Base-by-base conservation (phyloP, 1,140 invertebrate genomes). In the Trichonephila clavata region DNA sequence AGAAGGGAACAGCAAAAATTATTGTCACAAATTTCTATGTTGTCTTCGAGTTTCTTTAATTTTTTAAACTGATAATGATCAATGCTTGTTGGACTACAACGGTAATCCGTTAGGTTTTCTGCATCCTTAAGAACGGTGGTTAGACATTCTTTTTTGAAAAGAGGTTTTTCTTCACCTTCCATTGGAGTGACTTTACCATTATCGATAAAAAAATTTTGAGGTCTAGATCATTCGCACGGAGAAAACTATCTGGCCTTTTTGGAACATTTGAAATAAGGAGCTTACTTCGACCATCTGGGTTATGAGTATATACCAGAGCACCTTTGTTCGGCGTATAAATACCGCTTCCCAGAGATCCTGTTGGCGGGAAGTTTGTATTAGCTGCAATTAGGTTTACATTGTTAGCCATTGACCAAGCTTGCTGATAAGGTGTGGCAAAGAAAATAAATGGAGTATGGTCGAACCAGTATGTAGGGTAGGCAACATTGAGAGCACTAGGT, bases 381-480 rank as follows among this genome's bases (percentile, higher is more conserved):
- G 97, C 95, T 0, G 95, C 96, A 8, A 97, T 94, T 1, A 97
- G 95, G 94, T 97, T 97, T 0, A 97, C 96, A 16, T 96, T 95
- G 39, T 96, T 95, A 0, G 95, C 95, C 20, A 95, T 96, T 0
- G 97, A 96, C 96, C 97, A 97, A 4, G 96, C 96, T 2, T 95
- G 95, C 94, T 97, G 97, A 21, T 95, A 96, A 94, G 96, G 95
- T 88, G 96, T 94, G 7, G 96, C 95, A 94, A 95, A 86, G 8
- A 98, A 95, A 94, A 97, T 97, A 95, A 97, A 97, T 1, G 97
- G 97, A 8, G 97, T 94, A 94, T 97, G 97, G 8, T 97, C 97
- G 94, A 97, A 97, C 98, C 98, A 98, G 86, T 97, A 97, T 0
- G 97, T 97, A 0, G 97, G 96, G 94, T 97, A 97, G 0, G 98